Conservation (phyloP, 92 coral and sea anemone species). For the Phenganax marumi region DNA sequence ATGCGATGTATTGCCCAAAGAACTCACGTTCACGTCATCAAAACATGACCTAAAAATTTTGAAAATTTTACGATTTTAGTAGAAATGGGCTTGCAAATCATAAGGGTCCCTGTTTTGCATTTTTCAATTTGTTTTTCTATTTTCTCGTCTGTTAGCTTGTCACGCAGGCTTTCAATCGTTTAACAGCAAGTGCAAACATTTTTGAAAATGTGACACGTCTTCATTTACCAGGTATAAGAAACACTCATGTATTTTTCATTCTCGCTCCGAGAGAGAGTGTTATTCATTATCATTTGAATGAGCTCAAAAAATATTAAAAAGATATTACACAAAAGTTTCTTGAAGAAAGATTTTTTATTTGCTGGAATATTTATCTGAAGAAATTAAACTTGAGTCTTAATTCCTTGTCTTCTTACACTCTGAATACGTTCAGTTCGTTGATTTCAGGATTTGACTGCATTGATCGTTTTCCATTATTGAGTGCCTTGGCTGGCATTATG, state of each 20-base stretch:
- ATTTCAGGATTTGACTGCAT: slow-evolving; percentile 79
- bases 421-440: background rate
- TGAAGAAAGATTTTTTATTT: too few relatives aligned
- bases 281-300: too few relatives aligned
- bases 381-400: too few relatives aligned
- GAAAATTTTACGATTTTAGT: too few relatives aligned
- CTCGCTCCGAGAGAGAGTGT: background rate
- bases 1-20: too few relatives aligned
- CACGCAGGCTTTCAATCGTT: slow-evolving; percentile 91
- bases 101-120: too few relatives aligned
- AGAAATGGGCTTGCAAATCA: too few relatives aligned
- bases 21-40: too few relatives aligned
- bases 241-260: background rate
- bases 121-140: background rate
- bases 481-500: slow-evolving; percentile 90
- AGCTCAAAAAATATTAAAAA: too few relatives aligned
- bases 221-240: slow-evolving; percentile 75
- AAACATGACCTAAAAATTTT: too few relatives aligned
- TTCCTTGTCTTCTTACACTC: background rate
- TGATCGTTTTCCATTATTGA: slow-evolving; percentile 91
- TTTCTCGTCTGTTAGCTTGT: slow-evolving; percentile 54
- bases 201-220: slow-evolving; percentile 91
- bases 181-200: slow-evolving; percentile 89
- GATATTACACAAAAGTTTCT: too few relatives aligned
- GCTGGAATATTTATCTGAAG: too few relatives aligned